phyloP scores from a whole-genome alignment of 2,888 invertebrate genomes.

The Watsonalla binaria region DNA sequence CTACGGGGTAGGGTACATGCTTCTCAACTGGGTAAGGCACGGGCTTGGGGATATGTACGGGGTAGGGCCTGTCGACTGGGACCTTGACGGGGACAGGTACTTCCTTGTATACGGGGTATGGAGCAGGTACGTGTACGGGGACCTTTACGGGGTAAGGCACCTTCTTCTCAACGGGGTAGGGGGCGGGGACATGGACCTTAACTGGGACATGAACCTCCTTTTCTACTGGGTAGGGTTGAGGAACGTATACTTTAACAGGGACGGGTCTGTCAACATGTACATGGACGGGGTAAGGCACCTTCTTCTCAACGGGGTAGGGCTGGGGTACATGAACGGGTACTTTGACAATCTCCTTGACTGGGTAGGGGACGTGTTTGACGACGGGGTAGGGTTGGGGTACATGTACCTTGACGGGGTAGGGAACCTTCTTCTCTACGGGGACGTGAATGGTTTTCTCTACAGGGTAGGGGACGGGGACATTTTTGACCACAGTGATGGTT shows the following conservation, averaged over 20 bases:
- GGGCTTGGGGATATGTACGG: constrained; percentile 80
- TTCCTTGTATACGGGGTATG: constrained; percentile 80
- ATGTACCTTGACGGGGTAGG: constrained; percentile 77
- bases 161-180: constrained; percentile 83
- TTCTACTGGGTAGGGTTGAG: constrained; percentile 79
- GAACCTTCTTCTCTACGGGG: constrained; percentile 39
- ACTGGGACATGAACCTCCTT: constrained; percentile 82
- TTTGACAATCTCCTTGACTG: constrained; percentile 81
- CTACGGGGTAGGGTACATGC: constrained; percentile 80
- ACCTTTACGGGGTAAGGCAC: constrained; percentile 83
- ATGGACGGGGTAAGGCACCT: constrained; percentile 76
- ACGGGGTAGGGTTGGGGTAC: constrained; percentile 85
- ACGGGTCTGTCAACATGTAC: constrained; percentile 73
- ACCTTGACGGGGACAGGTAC: constrained; percentile 81
- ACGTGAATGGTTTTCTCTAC: constrained; percentile 81
- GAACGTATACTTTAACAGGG: constrained; percentile 76
- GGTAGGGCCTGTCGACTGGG: constrained; percentile 81
- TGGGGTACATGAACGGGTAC: constrained; percentile 81
- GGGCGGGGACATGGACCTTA: constrained; percentile 83
- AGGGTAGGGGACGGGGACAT: constrained; percentile 83
- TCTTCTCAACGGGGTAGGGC: constrained; percentile 84
- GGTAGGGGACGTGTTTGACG: constrained; percentile 81
- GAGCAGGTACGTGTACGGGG: constrained; percentile 79
- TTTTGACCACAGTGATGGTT: constrained; percentile 85
- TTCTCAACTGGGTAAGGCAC: constrained; percentile 80